Percentiles rank a stretch among this genome's conserved stretches.
phyloP scores from a whole-genome alignment of 2,113 vertebrate species.

The Percina caprodes region DNA sequence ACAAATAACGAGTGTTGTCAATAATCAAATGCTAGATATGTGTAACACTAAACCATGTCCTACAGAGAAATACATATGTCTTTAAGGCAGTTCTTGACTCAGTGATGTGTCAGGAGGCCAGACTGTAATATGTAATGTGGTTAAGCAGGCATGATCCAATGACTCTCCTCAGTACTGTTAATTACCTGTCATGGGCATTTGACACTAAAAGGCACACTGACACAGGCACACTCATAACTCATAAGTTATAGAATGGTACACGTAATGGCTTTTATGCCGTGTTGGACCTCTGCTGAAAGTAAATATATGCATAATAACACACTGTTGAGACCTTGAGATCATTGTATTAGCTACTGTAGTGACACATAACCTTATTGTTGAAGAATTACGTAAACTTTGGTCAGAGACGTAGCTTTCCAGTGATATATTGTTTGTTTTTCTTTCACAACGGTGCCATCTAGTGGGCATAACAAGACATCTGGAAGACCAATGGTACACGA shows the following conservation, averaged over 20 bases:
- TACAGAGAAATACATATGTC: slow-evolving; percentile 25
- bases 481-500: too few species aligned
- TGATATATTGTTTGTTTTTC: background rate
- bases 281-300: background rate
- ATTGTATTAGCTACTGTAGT: background rate
- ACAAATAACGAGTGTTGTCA: slow-evolving; percentile 58
- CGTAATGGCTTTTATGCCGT: background rate
- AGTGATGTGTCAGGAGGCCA: slow-evolving; percentile 24
- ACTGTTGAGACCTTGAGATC: background rate
- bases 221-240: background rate
- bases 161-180: background rate
- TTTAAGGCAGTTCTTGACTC: slow-evolving; percentile 28
- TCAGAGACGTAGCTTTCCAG: background rate
- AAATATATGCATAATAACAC: background rate
- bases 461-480: slow-evolving; percentile 26
- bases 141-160: background rate
- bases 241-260: background rate
- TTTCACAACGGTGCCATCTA: slow-evolving; percentile 53
- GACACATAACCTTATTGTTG: background rate
- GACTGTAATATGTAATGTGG: background rate
- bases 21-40: background rate
- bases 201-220: background rate
- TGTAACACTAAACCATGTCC: slow-evolving; percentile 37
- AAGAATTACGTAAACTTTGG: background rate
- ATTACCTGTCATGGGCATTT: background rate